These are phyloP conservation scores for Athalia circularis DNA, from an alignment of 2,888 invertebrate species.

Conservation along the genomic window DNA sequence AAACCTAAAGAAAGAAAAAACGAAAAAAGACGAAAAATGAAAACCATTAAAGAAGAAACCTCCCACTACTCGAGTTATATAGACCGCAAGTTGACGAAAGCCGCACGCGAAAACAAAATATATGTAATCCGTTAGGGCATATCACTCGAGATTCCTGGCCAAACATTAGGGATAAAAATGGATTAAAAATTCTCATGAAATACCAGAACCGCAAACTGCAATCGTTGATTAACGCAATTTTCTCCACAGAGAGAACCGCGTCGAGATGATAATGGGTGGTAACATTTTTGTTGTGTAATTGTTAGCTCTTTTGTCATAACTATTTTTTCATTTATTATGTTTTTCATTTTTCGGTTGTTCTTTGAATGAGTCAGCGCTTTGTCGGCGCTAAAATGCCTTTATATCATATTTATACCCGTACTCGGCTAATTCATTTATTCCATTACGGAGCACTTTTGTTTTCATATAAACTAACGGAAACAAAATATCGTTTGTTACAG, in stretches of 20 bases:
- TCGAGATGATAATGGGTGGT: conserved; percentile 7
- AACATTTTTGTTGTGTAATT: conserved; percentile 5
- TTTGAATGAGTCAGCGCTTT: conserved; percentile 25
- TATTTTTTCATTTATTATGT: not conserved
- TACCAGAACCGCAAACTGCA: not conserved
- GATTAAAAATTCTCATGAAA: too few relatives aligned
- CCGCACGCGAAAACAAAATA: too few relatives aligned
- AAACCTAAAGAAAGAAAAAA: not conserved
- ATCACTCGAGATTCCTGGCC: too few relatives aligned
- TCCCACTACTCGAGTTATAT: too few relatives aligned
- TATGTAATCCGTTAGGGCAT: too few relatives aligned
- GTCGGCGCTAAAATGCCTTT: not conserved
- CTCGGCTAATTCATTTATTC: conserved; percentile 12
- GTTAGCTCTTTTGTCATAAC: not conserved
- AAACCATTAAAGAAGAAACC: too few relatives aligned
- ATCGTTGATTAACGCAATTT: conserved; percentile 10
- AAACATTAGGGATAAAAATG: too few relatives aligned
- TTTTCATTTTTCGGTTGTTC: not conserved
- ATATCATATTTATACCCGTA: conserved; percentile 13
- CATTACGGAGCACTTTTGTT: conserved; percentile 28
- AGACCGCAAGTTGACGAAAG: too few relatives aligned
- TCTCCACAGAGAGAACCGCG: not conserved
- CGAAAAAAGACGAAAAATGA: too few relatives aligned
- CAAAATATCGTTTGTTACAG: conserved; percentile 68
- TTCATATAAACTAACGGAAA: conserved; percentile 20